Evolutionary conservation across 2,113 vertebrate species (phyloP).

Genomic region (Falco punctatus): DNA sequence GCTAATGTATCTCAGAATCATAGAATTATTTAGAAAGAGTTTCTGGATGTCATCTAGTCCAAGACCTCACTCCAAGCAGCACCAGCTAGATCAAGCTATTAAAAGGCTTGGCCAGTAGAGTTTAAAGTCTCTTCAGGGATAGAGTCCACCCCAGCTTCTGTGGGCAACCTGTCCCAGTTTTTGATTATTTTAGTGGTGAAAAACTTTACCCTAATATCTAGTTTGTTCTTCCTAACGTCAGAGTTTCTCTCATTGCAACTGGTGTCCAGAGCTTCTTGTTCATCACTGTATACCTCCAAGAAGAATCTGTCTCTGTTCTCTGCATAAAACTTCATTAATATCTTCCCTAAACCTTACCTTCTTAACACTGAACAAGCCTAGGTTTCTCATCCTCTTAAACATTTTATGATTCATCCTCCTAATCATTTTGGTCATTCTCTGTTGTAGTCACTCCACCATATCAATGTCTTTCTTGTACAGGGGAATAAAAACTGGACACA

Average conservation of each 20-base stretch:
- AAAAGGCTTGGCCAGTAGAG: not conserved
- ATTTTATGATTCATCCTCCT: not conserved
- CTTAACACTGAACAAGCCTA: not conserved
- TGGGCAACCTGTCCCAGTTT: fast-evolving
- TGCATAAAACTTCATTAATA: not conserved
- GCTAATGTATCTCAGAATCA: not conserved
- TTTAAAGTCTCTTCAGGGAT: not conserved
- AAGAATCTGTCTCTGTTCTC: not conserved
- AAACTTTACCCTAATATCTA: not conserved
- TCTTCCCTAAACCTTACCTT: not conserved
- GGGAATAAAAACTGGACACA: not conserved
- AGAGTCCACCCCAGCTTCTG: not conserved
- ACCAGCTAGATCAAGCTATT: not conserved
- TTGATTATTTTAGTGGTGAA: not conserved
- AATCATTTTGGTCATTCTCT: not conserved
- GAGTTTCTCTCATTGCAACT: not conserved
- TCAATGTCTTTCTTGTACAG: not conserved
- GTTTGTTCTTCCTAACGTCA: not conserved
- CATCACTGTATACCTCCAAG: not conserved
- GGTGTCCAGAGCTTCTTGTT: not conserved
- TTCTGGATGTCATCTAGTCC: not conserved
- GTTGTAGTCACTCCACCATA: fast-evolving
- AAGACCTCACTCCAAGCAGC: not conserved
- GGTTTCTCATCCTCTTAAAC: not conserved
- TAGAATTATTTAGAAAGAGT: not conserved